A percentile compares a stretch with the other conserved stretches of the same genome.
These are phyloP conservation scores for Pseudorectes ferrugineus DNA, from an alignment of 2,113 vertebrate genomes.

Conservation along the genomic window DNA sequence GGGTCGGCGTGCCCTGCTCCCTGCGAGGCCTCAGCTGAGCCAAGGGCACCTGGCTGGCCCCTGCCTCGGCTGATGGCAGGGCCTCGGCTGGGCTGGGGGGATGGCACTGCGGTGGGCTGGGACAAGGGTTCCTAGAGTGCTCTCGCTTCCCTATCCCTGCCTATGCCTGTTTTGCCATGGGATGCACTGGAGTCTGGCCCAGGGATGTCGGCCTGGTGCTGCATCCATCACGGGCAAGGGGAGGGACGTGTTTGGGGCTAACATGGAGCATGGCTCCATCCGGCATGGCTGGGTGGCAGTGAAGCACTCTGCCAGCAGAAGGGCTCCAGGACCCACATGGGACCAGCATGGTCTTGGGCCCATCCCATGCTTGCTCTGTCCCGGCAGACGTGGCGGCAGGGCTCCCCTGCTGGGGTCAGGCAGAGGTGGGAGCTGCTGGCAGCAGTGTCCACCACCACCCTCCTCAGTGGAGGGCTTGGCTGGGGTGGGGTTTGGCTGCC, in stretches of 20 bases:
- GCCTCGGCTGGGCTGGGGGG: neutral
- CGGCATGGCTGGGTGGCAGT: neutral
- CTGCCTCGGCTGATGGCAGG: neutral
- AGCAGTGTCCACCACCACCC: neutral
- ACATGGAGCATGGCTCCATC: neutral
- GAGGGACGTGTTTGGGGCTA: neutral
- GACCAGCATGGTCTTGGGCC: neutral
- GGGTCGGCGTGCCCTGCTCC: neutral
- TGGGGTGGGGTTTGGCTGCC: constrained; percentile 9
- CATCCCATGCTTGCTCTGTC: neutral
- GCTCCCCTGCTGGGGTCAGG: neutral
- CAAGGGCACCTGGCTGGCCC: neutral
- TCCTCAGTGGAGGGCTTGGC: neutral
- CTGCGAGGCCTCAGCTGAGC: neutral
- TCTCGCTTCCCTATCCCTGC: neutral
- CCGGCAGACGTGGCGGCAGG: rapidly evolving
- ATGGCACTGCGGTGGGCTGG: neutral
- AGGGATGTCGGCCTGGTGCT: neutral
- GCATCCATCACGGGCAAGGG: rapidly evolving
- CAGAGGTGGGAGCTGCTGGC: neutral
- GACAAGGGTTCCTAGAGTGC: neutral
- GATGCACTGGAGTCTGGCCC: neutral
- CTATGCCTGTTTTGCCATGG: too few species aligned
- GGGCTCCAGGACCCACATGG: neutral
- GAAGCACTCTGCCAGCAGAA: neutral